Percentiles rank a stretch among this genome's conserved stretches.
These are phyloP conservation scores for Acromyrmex heyeri DNA, from an alignment of 1,140 invertebrate genomes.

Conservation along the genomic window DNA sequence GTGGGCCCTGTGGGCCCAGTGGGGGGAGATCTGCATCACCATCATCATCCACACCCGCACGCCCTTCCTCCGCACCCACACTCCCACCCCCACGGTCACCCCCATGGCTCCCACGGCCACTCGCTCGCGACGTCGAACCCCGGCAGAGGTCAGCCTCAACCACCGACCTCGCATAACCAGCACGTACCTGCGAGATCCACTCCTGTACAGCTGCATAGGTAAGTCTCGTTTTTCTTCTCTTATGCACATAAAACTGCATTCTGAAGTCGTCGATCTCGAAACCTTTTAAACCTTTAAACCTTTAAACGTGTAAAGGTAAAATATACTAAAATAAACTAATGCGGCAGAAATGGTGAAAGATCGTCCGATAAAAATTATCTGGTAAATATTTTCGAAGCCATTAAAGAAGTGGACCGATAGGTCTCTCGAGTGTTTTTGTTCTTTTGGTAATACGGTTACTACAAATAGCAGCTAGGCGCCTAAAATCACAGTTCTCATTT, in stretches of 20 bases:
- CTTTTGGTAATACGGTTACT: not conserved
- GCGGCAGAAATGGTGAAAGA: not conserved
- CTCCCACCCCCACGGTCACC: constrained; percentile 82
- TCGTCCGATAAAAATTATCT: not conserved
- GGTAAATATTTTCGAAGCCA: constrained; percentile 15
- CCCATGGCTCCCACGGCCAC: constrained; percentile 83
- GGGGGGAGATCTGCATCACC: constrained; percentile 84
- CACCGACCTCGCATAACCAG: constrained; percentile 84
- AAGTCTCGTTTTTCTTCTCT: constrained; percentile 42
- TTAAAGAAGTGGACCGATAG: not conserved
- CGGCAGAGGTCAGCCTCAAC: constrained; percentile 83
- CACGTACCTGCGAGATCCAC: constrained; percentile 85
- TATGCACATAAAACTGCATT: not conserved
- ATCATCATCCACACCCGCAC: constrained; percentile 84
- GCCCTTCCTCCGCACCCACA: constrained; percentile 83
- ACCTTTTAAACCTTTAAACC: not conserved
- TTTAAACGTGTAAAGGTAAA: not conserved
- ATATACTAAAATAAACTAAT: not conserved
- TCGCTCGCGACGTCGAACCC: constrained; percentile 83
- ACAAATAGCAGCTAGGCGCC: not conserved
- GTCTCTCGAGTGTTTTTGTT: not conserved
- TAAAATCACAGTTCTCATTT: not conserved
- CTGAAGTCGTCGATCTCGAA: not conserved
- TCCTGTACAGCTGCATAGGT: constrained; percentile 84
- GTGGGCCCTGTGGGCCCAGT: constrained; percentile 84